Conservation (phyloP, 2,797 vertebrate genomes). For the Myiotriccus ornatus region DNA sequence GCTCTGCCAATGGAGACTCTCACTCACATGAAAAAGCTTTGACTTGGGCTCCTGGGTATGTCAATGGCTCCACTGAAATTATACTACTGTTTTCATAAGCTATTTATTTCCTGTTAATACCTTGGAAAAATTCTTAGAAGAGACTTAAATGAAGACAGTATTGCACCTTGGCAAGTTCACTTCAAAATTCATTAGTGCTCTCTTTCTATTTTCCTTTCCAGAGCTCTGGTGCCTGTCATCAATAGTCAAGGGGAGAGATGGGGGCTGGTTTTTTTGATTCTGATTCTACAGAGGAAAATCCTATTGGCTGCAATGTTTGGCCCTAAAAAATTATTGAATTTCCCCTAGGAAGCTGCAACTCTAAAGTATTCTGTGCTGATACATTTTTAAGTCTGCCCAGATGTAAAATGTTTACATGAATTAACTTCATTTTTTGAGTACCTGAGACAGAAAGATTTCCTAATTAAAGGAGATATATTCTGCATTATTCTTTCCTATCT, state of each 20-base stretch:
- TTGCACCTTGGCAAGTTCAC: slow-evolving; percentile 42
- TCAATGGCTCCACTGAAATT: slow-evolving; percentile 31
- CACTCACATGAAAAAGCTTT: neutral
- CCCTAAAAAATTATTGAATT: slow-evolving; percentile 22
- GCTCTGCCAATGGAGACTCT: neutral
- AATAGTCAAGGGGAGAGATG: neutral
- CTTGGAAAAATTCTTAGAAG: slow-evolving; percentile 53
- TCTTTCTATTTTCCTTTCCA: slow-evolving; percentile 8
- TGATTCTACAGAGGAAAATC: slow-evolving; percentile 26
- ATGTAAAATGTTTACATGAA: slow-evolving; percentile 38
- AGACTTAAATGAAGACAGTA: slow-evolving; percentile 42
- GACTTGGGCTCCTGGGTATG: slow-evolving; percentile 7
- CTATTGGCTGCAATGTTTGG: slow-evolving; percentile 4
- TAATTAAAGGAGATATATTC: slow-evolving; percentile 25
- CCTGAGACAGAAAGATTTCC: slow-evolving; percentile 4
- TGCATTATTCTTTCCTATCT: neutral
- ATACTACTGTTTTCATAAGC: slow-evolving; percentile 52
- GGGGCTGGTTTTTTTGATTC: neutral
- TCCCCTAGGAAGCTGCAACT: slow-evolving; percentile 35
- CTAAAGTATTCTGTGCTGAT: slow-evolving; percentile 21
- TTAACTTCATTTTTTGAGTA: slow-evolving; percentile 32
- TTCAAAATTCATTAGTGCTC: slow-evolving; percentile 33
- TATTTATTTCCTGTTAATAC: slow-evolving; percentile 59
- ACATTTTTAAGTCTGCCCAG: slow-evolving; percentile 49
- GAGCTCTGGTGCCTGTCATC: slow-evolving; percentile 23